Evolutionary conservation across 2,888 invertebrate species (phyloP), one percentile per base, ranked within the genome.

Genomic region (Oscheius onirici): DNA sequence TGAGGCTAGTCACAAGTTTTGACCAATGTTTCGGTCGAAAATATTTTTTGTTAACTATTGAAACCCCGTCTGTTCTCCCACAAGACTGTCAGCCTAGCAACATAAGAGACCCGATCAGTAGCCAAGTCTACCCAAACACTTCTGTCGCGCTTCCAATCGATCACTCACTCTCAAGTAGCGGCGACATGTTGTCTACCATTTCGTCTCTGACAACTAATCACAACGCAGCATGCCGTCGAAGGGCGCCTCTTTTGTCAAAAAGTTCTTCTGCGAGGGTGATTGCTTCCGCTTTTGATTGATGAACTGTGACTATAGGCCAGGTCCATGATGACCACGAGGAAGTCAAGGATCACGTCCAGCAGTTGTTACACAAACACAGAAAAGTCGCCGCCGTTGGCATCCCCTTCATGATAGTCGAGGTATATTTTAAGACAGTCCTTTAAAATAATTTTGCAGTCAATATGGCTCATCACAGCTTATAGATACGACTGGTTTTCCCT

Each of bases 401-500:
- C 44, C 68, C 68, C 2, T 43, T 68, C 22, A 15, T 13, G 13
- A n/a, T 57, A 8, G 24, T 43, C n/a, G 43, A 68, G 44, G 68
- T 68, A 34, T 57, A 0, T 17, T 58, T 20, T 57, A 1, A 11
- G 3, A n/a, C 20, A 13, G 13, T 20, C 34, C 3, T 34, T 0
- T 34, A 34, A 0, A 0, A 17, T 28, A 20, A 20, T 15, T 46
- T 46, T 24, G 0, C 41, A 77, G 77, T 46, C 52, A 3, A 15
- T 75, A 1, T 77, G 77, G 77, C 69, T 68, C 69, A 34, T 72
- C 24, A 72, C 71, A 11, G 77, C 77, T 0, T 49, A 69, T 49
- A 68, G 73, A 15, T 77, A 77, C 73, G 67, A 81, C 69, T 76
- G 80, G 34, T 83, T 85, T 73, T 55, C 61, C 11, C 71, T 81